Percentiles rank a stretch among this genome's conserved stretches.
Conservation (phyloP, 2,888 invertebrate species). For the Digitonthophagus gazella region DNA sequence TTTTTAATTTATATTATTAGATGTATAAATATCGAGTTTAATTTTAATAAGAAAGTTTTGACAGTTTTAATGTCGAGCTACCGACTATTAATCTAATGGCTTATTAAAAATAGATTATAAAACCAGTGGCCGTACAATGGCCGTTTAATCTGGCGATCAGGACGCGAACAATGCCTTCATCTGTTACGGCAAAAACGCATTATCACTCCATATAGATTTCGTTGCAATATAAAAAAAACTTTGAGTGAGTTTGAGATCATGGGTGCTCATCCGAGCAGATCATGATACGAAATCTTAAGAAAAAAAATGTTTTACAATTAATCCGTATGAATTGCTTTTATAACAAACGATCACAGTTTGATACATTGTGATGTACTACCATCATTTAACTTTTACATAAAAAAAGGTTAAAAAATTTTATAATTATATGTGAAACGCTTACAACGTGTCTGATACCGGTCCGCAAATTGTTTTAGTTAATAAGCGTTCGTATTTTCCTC, state of each 20-base stretch:
- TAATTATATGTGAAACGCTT: too few relatives aligned
- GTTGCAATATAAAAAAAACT: not conserved
- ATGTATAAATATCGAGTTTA: too few relatives aligned
- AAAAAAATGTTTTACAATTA: not conserved
- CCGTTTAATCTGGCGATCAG: constrained; percentile 2
- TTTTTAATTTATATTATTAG: too few relatives aligned
- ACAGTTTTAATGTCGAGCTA: not conserved
- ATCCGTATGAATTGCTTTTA: not conserved
- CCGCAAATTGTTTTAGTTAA: too few relatives aligned
- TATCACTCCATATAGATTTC: not conserved
- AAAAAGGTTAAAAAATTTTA: too few relatives aligned
- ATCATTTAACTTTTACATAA: too few relatives aligned
- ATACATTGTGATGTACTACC: too few relatives aligned
- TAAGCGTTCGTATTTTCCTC: too few relatives aligned
- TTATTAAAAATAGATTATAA: constrained; percentile 25
- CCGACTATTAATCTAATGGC: constrained; percentile 1
- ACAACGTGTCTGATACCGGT: too few relatives aligned
- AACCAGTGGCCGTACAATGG: constrained; percentile 23
- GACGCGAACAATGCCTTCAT: constrained; percentile 10
- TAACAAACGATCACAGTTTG: too few relatives aligned
- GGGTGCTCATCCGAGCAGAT: not conserved
- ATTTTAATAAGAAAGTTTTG: not conserved
- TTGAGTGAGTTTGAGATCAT: not conserved
- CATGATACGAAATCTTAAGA: not conserved
- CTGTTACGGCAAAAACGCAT: constrained; percentile 5